These are phyloP conservation scores for Litocranius walleri DNA, from an alignment of 2,113 vertebrate species.

Conservation along the genomic window DNA sequence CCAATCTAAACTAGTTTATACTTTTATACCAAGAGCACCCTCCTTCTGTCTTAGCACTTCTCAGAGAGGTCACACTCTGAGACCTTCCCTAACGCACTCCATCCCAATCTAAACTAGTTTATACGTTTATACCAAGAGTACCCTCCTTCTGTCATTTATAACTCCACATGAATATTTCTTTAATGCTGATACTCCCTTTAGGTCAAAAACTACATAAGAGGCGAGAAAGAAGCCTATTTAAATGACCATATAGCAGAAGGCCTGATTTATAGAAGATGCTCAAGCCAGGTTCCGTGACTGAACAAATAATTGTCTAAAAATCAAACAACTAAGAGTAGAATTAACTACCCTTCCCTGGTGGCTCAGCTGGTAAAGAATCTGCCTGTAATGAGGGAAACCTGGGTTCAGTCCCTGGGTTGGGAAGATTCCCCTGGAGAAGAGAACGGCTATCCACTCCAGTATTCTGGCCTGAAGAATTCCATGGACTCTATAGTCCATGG, in stretches of 20 bases:
- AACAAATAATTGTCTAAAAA: background rate
- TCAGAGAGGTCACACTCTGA: background rate
- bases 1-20: background rate
- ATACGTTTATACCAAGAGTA: background rate
- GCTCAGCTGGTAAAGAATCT: background rate
- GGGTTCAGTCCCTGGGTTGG: background rate
- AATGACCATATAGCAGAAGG: background rate
- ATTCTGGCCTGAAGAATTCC: background rate
- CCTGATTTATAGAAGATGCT: background rate
- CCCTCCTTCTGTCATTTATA: background rate
- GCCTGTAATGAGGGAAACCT: background rate
- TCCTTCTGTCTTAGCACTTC: background rate
- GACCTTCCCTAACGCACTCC: background rate
- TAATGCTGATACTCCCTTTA: background rate
- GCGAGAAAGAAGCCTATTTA: background rate
- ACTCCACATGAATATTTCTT: background rate
- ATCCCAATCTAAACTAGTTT: background rate
- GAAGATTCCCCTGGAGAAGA: background rate
- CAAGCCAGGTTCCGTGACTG: background rate
- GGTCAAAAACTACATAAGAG: background rate
- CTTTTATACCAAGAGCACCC: background rate
- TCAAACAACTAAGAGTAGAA: background rate
- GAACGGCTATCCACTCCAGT: background rate
- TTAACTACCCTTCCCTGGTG: background rate
- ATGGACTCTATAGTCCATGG: background rate